These are phyloP conservation scores for Monochamus alternatus DNA, from an alignment of 2,888 invertebrate species.

Conservation along the genomic window DNA sequence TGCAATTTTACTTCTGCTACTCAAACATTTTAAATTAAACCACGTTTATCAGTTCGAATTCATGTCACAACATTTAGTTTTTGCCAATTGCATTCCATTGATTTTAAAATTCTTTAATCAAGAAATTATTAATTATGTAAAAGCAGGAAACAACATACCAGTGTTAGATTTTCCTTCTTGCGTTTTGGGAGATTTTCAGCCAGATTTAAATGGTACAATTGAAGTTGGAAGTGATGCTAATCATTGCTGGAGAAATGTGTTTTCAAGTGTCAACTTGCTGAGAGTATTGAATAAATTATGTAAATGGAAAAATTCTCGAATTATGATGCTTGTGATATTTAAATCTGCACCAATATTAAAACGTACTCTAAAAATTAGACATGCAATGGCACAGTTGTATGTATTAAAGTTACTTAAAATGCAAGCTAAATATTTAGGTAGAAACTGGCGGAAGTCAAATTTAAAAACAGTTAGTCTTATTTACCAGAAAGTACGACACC, in stretches of 20 bases:
- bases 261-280: conserved; percentile 96
- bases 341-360: conserved; percentile 99
- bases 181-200: conserved; percentile 91
- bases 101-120: conserved; percentile 99
- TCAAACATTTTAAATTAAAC: conserved; percentile 98
- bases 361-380: conserved; percentile 94
- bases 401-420: conserved; percentile 98
- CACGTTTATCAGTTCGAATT: conserved; percentile 99
- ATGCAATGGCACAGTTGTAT: conserved; percentile 98
- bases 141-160: conserved; percentile 94
- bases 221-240: conserved; percentile 88
- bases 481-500: conserved; percentile 96
- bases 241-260: conserved; percentile 98
- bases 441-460: conserved; percentile 99
- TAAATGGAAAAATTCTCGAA: conserved; percentile 99
- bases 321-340: conserved; percentile 99
- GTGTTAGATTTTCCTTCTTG: conserved; percentile 96
- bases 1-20: conserved; percentile 88
- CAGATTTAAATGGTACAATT: conserved; percentile 94
- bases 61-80: conserved; percentile 98
- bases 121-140: conserved; percentile 95
- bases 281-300: conserved; percentile 98
- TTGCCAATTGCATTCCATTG: conserved; percentile 98
- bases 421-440: conserved; percentile 99
- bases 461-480: conserved; percentile 99